Evolutionary conservation across 2,113 vertebrate genomes (phyloP).

Genomic region (Natator depressus): DNA sequence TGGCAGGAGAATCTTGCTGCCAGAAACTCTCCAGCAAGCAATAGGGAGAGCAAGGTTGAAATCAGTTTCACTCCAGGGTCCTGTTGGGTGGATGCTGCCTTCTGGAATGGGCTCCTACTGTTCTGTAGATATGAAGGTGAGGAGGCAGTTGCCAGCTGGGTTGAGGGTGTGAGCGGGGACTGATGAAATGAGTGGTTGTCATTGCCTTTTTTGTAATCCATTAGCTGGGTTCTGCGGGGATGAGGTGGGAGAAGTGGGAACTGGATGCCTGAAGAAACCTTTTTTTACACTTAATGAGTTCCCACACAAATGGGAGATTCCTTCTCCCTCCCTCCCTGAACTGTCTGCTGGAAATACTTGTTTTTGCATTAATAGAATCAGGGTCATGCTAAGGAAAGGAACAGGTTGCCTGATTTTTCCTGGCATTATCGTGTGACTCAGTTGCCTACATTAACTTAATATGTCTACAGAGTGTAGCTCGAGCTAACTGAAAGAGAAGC

Average conservation of each 20-base stretch:
- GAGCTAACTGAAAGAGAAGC: constrained; percentile 18
- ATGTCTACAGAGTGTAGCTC: constrained; percentile 20
- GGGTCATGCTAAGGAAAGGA: not conserved
- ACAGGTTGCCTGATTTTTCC: not conserved
- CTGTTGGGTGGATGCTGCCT: not conserved
- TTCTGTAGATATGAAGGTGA: not conserved
- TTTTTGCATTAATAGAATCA: constrained; percentile 43
- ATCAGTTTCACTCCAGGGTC: not conserved
- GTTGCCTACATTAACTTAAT: constrained; percentile 42
- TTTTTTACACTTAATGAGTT: not conserved
- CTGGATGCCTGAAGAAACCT: not conserved
- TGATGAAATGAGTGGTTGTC: not conserved
- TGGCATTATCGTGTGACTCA: constrained; percentile 27
- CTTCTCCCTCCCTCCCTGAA: not conserved
- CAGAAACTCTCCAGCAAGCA: not conserved
- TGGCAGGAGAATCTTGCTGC: not conserved
- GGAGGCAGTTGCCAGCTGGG: not conserved
- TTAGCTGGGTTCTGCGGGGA: not conserved
- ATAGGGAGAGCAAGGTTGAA: not conserved
- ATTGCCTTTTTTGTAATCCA: not conserved
- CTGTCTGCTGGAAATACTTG: constrained; percentile 46
- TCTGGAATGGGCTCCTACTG: not conserved
- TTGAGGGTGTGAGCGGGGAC: not conserved
- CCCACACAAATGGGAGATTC: not conserved
- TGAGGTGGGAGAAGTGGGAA: not conserved